A percentile compares a stretch with the other conserved stretches of the same genome.
Conservation (phyloP, 2,797 vertebrate species). For the Scyliorhinus canicula region DNA sequence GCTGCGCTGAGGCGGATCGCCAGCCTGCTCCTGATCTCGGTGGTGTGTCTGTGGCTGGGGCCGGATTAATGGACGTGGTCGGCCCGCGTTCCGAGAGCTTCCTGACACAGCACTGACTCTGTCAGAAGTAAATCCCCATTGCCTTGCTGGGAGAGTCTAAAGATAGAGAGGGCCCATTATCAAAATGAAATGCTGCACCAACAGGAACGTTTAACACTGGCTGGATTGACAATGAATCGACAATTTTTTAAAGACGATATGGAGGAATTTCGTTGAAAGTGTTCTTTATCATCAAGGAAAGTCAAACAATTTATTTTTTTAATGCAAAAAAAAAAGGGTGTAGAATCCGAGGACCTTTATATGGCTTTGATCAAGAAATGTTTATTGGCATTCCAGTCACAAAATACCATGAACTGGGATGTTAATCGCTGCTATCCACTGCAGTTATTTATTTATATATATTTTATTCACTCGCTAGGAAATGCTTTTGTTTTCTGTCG, state of each 20-base stretch:
- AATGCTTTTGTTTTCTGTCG: background rate
- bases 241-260: background rate
- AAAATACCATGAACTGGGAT: background rate
- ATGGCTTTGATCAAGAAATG: background rate
- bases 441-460: background rate
- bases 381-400: background rate
- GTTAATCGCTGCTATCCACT: background rate
- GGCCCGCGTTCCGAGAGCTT: background rate
- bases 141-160: background rate
- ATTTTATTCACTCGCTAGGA: background rate
- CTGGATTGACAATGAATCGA: background rate
- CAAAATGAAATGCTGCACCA: background rate
- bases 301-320: background rate
- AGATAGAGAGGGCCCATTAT: constrained; percentile 41
- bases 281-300: background rate
- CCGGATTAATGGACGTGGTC: background rate
- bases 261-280: background rate
- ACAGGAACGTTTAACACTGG: constrained; percentile 39
- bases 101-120: background rate
- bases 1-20: background rate
- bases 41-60: background rate
- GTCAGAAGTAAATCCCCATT: constrained; percentile 41
- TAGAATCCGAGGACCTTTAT: background rate
- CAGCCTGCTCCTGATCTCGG: no score
- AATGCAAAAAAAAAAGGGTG: background rate